A percentile compares a stretch with the other conserved stretches of the same genome.
Conservation (phyloP, 2,113 vertebrate species). For the Columbina picui region DNA sequence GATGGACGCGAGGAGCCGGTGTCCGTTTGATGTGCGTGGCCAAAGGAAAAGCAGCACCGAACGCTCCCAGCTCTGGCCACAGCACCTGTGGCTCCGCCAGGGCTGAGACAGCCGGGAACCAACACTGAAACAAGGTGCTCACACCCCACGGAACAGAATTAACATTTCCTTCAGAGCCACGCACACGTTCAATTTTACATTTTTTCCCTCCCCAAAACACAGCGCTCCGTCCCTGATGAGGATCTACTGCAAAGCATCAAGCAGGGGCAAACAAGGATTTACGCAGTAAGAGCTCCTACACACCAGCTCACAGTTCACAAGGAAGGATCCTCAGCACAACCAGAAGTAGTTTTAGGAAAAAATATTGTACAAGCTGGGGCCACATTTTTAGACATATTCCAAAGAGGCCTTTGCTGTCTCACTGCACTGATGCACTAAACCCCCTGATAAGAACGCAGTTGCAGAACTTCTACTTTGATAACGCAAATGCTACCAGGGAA, state of each 20-base stretch:
- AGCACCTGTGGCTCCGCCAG: neutral
- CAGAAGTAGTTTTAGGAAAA: neutral
- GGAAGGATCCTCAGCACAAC: neutral
- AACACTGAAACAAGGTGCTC: neutral
- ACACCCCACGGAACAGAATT: neutral
- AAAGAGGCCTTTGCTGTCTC: neutral
- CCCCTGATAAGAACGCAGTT: neutral
- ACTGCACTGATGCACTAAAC: neutral
- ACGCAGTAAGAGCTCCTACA: neutral
- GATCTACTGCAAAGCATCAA: neutral
- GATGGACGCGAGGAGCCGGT: no score
- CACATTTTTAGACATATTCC: conserved; percentile 5
- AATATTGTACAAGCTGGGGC: neutral
- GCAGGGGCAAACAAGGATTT: neutral
- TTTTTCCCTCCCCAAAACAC: neutral
- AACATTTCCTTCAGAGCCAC: neutral
- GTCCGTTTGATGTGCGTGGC: no score
- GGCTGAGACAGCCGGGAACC: neutral
- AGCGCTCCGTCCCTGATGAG: neutral
- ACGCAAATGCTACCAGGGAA: neutral
- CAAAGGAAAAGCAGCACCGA: neutral
- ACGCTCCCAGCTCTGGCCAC: neutral
- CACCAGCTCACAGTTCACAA: neutral
- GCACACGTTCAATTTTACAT: neutral
- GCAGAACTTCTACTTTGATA: neutral